Conservation (phyloP, 2,113 vertebrate genomes). For the Penelope pileata region DNA sequence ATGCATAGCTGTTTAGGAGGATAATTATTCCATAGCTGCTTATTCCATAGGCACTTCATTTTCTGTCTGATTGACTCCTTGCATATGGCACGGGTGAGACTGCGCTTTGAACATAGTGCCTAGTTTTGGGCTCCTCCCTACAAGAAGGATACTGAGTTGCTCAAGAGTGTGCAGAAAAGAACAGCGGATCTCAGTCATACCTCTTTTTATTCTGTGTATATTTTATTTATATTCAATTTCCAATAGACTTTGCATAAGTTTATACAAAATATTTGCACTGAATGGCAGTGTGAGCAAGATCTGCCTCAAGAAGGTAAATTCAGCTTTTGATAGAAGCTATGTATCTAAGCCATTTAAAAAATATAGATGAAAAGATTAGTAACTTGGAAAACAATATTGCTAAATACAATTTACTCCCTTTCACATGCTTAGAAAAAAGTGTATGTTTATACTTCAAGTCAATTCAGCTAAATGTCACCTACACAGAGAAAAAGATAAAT, state of each 20-base stretch:
- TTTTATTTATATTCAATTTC: background rate
- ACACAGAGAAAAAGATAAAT: background rate
- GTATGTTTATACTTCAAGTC: background rate
- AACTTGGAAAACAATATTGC: background rate
- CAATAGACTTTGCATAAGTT: background rate
- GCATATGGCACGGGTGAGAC: background rate
- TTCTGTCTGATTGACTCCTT: background rate
- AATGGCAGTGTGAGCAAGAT: background rate
- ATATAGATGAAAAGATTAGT: background rate
- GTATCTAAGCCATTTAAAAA: background rate
- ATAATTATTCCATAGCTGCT: background rate
- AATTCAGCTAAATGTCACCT: background rate
- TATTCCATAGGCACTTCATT: background rate
- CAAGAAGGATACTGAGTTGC: background rate
- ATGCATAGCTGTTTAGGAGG: background rate
- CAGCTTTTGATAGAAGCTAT: background rate
- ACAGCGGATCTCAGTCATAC: too few relatives aligned
- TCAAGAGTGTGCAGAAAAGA: background rate
- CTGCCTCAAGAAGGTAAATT: background rate
- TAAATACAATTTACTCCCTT: background rate
- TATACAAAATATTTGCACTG: background rate
- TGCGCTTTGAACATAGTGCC: background rate
- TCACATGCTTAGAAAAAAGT: background rate
- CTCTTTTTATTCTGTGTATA: background rate
- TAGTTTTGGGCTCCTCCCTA: background rate